Percentiles rank a stretch among this genome's conserved stretches.
These are phyloP conservation scores for Digitonthophagus gazella DNA, from an alignment of 2,888 invertebrate genomes.

Conservation along the genomic window DNA sequence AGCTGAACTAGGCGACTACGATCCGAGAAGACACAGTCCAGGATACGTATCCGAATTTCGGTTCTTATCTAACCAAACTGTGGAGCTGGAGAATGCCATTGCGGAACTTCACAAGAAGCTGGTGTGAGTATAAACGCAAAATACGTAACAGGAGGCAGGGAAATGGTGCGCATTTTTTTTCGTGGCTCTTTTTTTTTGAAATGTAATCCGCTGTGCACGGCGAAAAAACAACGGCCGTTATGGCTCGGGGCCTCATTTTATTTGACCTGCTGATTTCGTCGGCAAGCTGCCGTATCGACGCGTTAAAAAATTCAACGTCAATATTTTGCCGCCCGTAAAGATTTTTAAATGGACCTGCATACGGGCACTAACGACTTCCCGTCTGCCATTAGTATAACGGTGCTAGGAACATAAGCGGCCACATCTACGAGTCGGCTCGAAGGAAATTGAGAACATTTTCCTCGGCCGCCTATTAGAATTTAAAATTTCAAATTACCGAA, in stretches of 20 bases:
- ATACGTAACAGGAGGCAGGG: background rate
- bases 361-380: background rate
- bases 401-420: background rate
- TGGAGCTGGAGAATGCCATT: constrained; percentile 84
- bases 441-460: background rate
- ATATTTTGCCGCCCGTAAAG: background rate
- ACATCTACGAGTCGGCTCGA: background rate
- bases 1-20: constrained; percentile 96
- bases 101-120: constrained; percentile 86
- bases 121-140: constrained; percentile 54
- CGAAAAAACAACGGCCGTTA: background rate
- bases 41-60: constrained; percentile 96
- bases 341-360: background rate
- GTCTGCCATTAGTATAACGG: background rate
- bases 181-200: background rate
- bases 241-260: background rate
- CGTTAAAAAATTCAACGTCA: background rate
- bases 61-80: constrained; percentile 87
- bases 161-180: background rate
- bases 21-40: constrained; percentile 78
- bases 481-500: background rate
- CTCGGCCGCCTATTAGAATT: background rate
- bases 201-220: background rate
- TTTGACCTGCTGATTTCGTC: background rate
- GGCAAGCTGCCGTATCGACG: background rate